phyloP scores from a whole-genome alignment of 2,797 vertebrate species.

The Malurus leucopterus region DNA sequence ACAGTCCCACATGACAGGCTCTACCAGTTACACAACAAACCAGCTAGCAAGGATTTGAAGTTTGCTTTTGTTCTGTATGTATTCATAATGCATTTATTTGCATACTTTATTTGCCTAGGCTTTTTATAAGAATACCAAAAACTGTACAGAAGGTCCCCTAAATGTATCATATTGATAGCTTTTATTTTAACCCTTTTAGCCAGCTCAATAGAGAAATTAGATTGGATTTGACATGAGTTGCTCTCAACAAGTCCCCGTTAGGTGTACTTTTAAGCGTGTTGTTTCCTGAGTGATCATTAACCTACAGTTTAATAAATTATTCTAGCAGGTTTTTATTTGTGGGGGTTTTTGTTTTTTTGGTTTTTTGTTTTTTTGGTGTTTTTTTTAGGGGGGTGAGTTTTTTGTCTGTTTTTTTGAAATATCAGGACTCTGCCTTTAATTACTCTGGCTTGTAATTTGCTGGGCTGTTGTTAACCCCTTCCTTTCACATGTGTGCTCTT shows the following conservation, averaged over 20 bases:
- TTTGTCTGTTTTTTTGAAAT: background rate
- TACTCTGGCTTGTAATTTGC: background rate
- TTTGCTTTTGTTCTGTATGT: background rate
- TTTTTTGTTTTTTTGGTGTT: too few relatives aligned
- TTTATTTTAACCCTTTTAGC: background rate
- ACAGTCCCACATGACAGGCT: background rate
- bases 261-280: background rate
- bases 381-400: too few relatives aligned
- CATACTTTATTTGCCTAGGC: background rate
- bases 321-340: background rate
- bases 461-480: background rate
- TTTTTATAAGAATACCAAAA: background rate
- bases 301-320: background rate
- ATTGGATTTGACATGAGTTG: background rate
- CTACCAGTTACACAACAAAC: constrained; percentile 7
- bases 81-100: background rate
- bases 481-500: background rate
- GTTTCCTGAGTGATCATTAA: background rate
- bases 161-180: background rate
- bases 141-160: background rate
- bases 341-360: too few relatives aligned
- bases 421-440: background rate
- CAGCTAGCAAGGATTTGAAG: background rate
- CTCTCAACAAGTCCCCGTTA: background rate
- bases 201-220: background rate